Conservation (phyloP, 2,797 vertebrate species). For the Peromyscus aztecus region DNA sequence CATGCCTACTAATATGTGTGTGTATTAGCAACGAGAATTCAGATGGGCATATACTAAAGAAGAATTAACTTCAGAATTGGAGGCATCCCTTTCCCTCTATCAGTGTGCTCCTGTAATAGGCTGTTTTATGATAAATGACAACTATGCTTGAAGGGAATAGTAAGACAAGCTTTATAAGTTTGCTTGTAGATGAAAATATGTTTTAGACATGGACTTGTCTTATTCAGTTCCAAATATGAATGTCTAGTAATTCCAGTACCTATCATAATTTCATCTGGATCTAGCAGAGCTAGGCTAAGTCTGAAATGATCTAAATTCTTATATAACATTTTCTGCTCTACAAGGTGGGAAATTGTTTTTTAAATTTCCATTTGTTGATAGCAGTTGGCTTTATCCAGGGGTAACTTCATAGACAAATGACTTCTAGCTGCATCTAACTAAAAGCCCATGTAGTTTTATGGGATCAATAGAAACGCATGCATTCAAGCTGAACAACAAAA, state of each 20-base stretch:
- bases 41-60: neutral
- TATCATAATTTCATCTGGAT: neutral
- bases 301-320: neutral
- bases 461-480: neutral
- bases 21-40: neutral
- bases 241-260: neutral
- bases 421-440: neutral
- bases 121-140: neutral
- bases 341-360: neutral
- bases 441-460: neutral
- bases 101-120: neutral
- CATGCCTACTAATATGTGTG: neutral
- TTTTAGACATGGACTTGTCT: neutral
- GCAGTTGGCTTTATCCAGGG: conserved; percentile 13
- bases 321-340: conserved; percentile 16
- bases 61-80: neutral
- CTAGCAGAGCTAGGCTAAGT: neutral
- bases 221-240: conserved; percentile 3
- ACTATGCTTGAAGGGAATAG: conserved; percentile 15
- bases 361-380: conserved; percentile 35
- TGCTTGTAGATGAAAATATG: conserved; percentile 14
- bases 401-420: neutral
- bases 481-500: conserved; percentile 30
- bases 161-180: neutral
- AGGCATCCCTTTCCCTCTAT: neutral